A percentile compares a stretch with the other conserved stretches of the same genome.
Evolutionary conservation across 2,113 vertebrate genomes (phyloP).

Genomic region (Syngnathus floridae): DNA sequence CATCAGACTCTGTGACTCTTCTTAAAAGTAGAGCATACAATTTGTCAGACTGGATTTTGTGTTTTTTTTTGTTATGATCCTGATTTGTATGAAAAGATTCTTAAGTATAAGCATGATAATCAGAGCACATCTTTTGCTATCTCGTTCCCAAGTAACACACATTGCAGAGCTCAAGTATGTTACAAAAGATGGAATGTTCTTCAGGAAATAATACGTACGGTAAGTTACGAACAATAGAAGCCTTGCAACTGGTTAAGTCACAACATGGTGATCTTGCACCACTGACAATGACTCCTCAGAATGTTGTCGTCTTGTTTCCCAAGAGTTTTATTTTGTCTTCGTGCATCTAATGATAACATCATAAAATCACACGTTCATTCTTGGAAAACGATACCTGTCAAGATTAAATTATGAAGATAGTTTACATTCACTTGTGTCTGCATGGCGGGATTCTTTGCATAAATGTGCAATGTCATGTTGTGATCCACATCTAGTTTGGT

Average conservation of each 20-base stretch:
- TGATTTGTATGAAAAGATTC: not conserved
- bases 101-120: not conserved
- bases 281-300: not conserved
- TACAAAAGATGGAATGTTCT: not conserved
- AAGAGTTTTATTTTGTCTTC: not conserved
- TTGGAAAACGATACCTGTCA: slow-evolving; percentile 3
- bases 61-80: slow-evolving; percentile 5
- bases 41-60: no score
- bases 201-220: no score
- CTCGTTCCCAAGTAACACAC: slow-evolving; percentile 23
- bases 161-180: slow-evolving; percentile 2
- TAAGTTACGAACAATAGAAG: not conserved
- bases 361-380: slow-evolving; percentile 10
- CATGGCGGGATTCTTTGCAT: slow-evolving; percentile 4
- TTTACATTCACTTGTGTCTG: slow-evolving; percentile 16
- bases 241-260: not conserved
- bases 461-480: slow-evolving; percentile 23
- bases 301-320: not conserved
- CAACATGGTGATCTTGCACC: not conserved
- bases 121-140: not conserved
- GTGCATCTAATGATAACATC: slow-evolving; percentile 20
- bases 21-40: no score
- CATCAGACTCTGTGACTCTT: no score
- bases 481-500: slow-evolving; percentile 12
- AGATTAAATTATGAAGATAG: slow-evolving; percentile 10